These are phyloP conservation scores for Hipposideros armiger DNA, from an alignment of 2,113 vertebrate genomes.

Conservation along the genomic window DNA sequence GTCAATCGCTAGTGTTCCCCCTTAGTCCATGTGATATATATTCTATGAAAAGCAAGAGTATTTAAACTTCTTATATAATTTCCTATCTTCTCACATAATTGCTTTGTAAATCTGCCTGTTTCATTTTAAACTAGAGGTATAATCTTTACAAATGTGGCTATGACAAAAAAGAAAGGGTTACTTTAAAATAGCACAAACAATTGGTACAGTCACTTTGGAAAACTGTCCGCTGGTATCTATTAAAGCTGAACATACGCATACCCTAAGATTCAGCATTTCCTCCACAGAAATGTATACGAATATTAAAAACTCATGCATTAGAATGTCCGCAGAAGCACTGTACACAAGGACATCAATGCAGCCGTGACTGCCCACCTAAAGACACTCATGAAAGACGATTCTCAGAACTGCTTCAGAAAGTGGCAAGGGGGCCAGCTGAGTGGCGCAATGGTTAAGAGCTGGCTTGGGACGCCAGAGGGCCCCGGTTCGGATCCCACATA, in stretches of 20 bases:
- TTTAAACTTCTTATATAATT: not conserved
- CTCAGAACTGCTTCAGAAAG: no score
- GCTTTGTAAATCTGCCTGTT: not conserved
- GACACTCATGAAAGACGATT: no score
- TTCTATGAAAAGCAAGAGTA: not conserved
- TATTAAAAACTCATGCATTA: not conserved
- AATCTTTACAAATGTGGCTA: not conserved
- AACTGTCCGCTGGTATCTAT: not conserved
- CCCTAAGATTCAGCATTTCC: not conserved
- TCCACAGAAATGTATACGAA: not conserved
- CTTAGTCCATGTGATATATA: not conserved
- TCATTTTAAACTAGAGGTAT: not conserved
- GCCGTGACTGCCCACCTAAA: no score
- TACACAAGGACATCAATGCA: not conserved
- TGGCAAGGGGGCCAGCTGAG: no score
- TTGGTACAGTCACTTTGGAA: not conserved
- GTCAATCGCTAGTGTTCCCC: not conserved
- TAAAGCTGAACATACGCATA: not conserved
- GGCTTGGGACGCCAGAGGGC: no score
- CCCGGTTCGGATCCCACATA: no score
- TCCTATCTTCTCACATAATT: not conserved
- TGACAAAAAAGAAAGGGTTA: not conserved
- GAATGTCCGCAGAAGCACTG: not conserved
- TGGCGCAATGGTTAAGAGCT: no score
- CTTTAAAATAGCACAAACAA: not conserved